Conservation (phyloP, 1,140 invertebrate genomes). For the Lethocerus indicus region DNA sequence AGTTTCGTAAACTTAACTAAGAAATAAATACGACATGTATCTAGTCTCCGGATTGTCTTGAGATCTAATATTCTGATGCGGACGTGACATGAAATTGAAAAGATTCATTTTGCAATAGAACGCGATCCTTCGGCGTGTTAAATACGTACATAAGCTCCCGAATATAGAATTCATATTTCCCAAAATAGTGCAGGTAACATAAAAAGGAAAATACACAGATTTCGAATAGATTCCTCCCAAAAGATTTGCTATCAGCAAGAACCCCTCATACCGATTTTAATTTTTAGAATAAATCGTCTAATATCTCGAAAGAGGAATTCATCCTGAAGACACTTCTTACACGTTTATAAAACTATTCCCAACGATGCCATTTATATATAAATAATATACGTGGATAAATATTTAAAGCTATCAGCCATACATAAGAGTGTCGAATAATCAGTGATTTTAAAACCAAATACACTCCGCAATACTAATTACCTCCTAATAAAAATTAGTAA, state of each 20-base stretch:
- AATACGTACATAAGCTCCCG: no score
- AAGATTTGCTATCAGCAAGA: slow-evolving; percentile 17
- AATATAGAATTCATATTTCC: no score
- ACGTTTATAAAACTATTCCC: neutral
- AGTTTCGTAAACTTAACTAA: no score
- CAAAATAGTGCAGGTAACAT: no score
- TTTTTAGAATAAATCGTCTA: neutral
- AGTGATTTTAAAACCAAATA: neutral
- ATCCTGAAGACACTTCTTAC: slow-evolving; percentile 16
- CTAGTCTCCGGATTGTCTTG: no score
- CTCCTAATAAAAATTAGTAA: neutral
- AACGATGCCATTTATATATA: neutral
- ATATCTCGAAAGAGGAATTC: slow-evolving; percentile 11
- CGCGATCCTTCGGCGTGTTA: no score
- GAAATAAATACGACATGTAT: no score
- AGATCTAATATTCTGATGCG: no score
- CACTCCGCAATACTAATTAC: neutral
- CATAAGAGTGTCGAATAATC: neutral
- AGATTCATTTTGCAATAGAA: no score
- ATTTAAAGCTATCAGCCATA: neutral
- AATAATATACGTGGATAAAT: neutral
- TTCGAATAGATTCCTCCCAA: neutral
- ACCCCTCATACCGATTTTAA: slow-evolving; percentile 8
- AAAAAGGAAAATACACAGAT: slow-evolving; percentile 21
- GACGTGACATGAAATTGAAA: no score